These are phyloP conservation scores for Arothron firmamentum DNA, from an alignment of 2,113 vertebrate species.

Conservation along the genomic window DNA sequence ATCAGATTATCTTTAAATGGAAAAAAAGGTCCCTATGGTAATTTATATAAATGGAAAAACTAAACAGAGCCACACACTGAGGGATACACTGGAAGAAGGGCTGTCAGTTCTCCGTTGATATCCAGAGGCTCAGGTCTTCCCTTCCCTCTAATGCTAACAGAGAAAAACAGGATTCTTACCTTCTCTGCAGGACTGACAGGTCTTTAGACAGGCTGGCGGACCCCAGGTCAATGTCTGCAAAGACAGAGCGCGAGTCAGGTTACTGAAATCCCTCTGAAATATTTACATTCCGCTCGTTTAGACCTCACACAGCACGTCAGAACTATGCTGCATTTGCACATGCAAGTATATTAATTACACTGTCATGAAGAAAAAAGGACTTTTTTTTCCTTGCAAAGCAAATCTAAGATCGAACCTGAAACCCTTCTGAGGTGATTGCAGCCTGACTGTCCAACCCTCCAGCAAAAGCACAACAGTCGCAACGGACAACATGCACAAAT, in stretches of 20 bases:
- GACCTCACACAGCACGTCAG: no score
- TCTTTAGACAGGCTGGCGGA: conserved; percentile 4
- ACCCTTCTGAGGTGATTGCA: no score
- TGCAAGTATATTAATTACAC: no score
- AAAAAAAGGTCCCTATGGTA: background rate
- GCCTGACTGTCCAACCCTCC: no score
- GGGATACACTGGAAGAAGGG: conserved; percentile 10
- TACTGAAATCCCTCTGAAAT: background rate
- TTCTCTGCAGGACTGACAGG: conserved; percentile 20
- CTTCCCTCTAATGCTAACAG: conserved; percentile 35
- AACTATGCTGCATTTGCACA: no score
- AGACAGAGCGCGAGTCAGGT: background rate
- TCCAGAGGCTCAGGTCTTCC: conserved; percentile 30
- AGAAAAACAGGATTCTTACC: conserved; percentile 38
- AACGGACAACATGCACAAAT: background rate
- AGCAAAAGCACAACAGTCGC: no score
- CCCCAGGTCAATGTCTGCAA: background rate
- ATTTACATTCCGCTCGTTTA: background rate
- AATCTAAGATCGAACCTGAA: no score
- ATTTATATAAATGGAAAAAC: background rate
- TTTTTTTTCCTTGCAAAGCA: no score
- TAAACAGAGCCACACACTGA: background rate
- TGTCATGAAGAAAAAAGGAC: no score
- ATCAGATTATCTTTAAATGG: no score
- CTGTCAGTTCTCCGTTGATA: conserved; percentile 15